These are phyloP conservation scores for Caretta caretta DNA, from an alignment of 2,113 vertebrate genomes.

Conservation along the genomic window DNA sequence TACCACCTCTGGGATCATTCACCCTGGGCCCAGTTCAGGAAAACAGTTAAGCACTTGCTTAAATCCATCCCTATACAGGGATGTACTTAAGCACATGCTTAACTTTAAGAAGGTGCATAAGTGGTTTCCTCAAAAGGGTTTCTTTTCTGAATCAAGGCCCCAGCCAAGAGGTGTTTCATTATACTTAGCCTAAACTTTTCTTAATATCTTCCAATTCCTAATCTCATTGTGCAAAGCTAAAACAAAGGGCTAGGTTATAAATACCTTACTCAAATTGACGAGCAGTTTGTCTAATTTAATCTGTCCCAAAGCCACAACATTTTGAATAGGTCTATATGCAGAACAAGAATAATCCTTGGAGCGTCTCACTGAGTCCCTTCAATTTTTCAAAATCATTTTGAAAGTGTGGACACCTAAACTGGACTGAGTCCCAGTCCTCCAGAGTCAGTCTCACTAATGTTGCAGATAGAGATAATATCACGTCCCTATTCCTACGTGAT, in stretches of 20 bases:
- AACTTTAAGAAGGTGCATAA: not conserved
- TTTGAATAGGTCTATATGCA: not conserved
- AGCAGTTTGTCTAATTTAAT: not conserved
- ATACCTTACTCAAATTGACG: no score
- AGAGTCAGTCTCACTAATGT: no score
- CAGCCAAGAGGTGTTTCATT: not conserved
- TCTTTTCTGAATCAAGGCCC: not conserved
- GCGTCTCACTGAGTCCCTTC: not conserved
- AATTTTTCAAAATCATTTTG: not conserved
- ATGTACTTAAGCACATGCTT: not conserved
- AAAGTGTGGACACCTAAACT: not conserved
- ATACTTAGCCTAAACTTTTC: not conserved
- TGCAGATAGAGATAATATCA: fast-evolving
- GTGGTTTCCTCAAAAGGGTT: not conserved
- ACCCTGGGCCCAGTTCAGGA: not conserved
- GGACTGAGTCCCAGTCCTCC: not conserved
- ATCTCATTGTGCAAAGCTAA: not conserved
- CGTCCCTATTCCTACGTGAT: not conserved
- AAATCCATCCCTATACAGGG: not conserved
- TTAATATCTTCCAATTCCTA: not conserved
- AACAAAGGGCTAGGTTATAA: not conserved
- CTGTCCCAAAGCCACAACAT: not conserved
- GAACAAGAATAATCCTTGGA: not conserved
- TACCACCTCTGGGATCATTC: slow-evolving; percentile 38
- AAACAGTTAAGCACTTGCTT: not conserved